Base-by-base conservation (phyloP, 2,113 vertebrate species). In the Tautogolabrus adspersus region DNA sequence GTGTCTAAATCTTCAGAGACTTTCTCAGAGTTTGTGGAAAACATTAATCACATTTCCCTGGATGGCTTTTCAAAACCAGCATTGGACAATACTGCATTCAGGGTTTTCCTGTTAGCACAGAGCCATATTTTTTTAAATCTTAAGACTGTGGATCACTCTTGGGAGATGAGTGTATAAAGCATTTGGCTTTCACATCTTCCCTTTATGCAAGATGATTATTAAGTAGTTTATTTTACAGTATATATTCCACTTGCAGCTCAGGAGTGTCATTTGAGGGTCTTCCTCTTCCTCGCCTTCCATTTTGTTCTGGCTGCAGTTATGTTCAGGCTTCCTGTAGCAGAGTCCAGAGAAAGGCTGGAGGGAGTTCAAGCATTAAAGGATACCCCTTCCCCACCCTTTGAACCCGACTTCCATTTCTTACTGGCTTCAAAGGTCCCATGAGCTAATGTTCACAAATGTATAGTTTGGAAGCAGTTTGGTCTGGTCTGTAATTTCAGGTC, bases 41-140 rank as follows among this genome's bases (percentile, higher is more conserved):
- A 90, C 74, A 87, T 91, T 89, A 80, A 89, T 92, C 84, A 87
- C 75, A 68, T 84, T 88, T 93, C 85, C 79, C 81, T 79, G 84
- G 78, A 77, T 66, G 57, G 69, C 52, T 63, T 89, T 87, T 75
- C 61, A 57, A 84, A 87, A 74, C 72, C 80, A 80, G 67, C 51
- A n/a, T 21, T 21, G 61, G 47, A 67, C 82, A 82, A 69, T 83
- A 13, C 63, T 62, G 66, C 72, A 77, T 77, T 75, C 64, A 70
- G 7, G 57, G 26, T 60, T 72, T 71, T 59, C 51, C 77, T 52
- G 21, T 84, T 60, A 47, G 64, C 30, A 21, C 7, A 30, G 63
- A 5, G 34, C 42, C 72, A 38, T 44, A 44, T 71, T 75, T 59
- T n/a, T 51, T 79, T 63, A 68, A 78, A 34, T 64, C 44, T 66